These are phyloP conservation scores for Trisateles emortualis DNA, from an alignment of 2,888 invertebrate species.

Conservation along the genomic window DNA sequence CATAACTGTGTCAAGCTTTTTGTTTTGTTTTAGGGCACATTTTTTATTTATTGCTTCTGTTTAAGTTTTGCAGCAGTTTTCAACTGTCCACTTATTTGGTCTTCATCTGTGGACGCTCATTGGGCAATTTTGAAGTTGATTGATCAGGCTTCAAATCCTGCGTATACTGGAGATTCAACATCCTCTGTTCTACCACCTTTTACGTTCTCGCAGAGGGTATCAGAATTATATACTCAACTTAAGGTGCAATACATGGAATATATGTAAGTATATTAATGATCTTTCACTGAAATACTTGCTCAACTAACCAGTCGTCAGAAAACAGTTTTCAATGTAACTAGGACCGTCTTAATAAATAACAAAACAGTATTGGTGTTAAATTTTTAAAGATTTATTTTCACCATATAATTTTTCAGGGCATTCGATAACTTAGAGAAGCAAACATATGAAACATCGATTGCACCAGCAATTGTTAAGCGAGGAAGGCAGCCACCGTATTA, in stretches of 20 bases:
- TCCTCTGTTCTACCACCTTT: slow-evolving; percentile 48
- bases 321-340: too few species aligned
- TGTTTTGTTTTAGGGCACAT: too few species aligned
- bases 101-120: slow-evolving; percentile 62
- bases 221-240: slow-evolving; percentile 44
- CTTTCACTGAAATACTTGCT: too few species aligned
- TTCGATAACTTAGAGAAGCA: slow-evolving; percentile 23
- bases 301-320: too few species aligned
- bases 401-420: slow-evolving; percentile 42
- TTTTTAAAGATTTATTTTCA: too few species aligned
- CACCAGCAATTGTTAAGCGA: slow-evolving; percentile 42
- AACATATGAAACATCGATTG: slow-evolving; percentile 46
- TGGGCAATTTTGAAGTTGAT: slow-evolving; percentile 54
- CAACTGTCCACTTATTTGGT: slow-evolving; percentile 67
- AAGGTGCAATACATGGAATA: slow-evolving; percentile 3
- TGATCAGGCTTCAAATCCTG: slow-evolving; percentile 58
- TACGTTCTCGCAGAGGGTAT: slow-evolving; percentile 47
- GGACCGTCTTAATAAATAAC: too few species aligned
- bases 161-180: slow-evolving; percentile 47
- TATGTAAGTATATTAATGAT: slow-evolving; percentile 32
- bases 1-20: too few species aligned
- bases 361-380: too few species aligned
- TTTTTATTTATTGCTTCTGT: slow-evolving; percentile 15
- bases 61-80: slow-evolving; percentile 64
- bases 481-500: slow-evolving; percentile 48